Evolutionary conservation across 2,113 vertebrate species (phyloP), one percentile per base, ranked within the genome.

Genomic region (Etheostoma spectabile): DNA sequence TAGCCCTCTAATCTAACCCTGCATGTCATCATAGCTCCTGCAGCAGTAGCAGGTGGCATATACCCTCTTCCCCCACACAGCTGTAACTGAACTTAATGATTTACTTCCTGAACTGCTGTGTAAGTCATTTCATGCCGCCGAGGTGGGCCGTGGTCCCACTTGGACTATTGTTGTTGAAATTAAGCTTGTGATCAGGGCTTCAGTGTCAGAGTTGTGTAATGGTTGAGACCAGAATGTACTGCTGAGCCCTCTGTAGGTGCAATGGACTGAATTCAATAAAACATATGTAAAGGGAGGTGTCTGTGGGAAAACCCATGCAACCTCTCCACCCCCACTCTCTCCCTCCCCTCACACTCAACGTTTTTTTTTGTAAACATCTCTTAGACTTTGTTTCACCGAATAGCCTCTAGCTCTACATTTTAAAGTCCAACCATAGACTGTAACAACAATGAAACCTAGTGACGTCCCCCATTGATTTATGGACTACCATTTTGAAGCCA

Each of bases 101-200:
- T 48, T 45, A 63, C 61, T 74, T 79, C 74, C 48, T 52, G 51
- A 74, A 67, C 53, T 73, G 77, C 72, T 77, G 63, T 38, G 69
- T 62, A 68, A 84, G 74, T 65, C 21, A 64, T 85, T 76, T 56
- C 46, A 56, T 12, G 30, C 49, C 1, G 6, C 33, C 12, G 55
- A 38, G 33, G 18, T 60, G 57, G 64, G 68, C 30, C 46, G 2
- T 18, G 1, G 74, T 85, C 77, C 71, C 79, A 81, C 48, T 57
- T 80, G 22, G 38, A 65, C 87, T 70, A 27, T 76, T 88, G 4
- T 76, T 76, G 64, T 45, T 67, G 15, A 74, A 33, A 59, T 19
- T 27, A 57, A 65, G 51, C 19, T 35, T 56, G 53, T 64, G 64
- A 72, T 74, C 65, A 68, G 13, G 21, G 30, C 52, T 21, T 62